phyloP scores from a whole-genome alignment of 2,113 vertebrate species.

The Smithornis capensis region DNA sequence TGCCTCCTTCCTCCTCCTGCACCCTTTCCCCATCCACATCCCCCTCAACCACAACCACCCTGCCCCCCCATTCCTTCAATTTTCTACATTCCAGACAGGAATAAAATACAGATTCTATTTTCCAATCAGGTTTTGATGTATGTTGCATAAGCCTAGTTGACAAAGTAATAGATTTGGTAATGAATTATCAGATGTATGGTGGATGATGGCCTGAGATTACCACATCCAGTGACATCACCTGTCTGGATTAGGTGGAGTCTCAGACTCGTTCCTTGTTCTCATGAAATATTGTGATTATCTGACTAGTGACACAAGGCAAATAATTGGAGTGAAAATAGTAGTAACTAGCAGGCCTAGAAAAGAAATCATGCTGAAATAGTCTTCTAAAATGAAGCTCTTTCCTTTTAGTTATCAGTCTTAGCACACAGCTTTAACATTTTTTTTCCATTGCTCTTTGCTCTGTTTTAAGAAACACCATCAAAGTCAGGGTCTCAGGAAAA shows the following conservation, averaged over 20 bases:
- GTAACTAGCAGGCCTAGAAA: not conserved
- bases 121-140: not conserved
- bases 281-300: not conserved
- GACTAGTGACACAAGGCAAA: not conserved
- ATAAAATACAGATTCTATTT: not conserved
- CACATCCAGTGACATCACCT: constrained; percentile 42
- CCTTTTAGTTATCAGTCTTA: not conserved
- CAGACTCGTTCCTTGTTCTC: not conserved
- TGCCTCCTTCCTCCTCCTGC: not conserved
- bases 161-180: not conserved
- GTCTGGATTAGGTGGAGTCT: constrained; percentile 32
- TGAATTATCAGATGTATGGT: constrained; percentile 8
- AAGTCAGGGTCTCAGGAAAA: not conserved
- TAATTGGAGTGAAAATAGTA: not conserved
- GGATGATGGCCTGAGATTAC: constrained; percentile 7
- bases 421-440: not conserved
- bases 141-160: not conserved
- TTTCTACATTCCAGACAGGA: not conserved
- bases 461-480: not conserved
- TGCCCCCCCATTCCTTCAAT: accelerated
- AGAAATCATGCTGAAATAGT: not conserved
- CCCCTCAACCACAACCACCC: too few species aligned
- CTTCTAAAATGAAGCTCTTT: not conserved
- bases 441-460: not conserved
- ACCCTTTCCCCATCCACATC: accelerated